Percentiles rank a stretch among this genome's conserved stretches.
phyloP scores from a whole-genome alignment of 2,797 vertebrate genomes.

The Rallus crepitans region DNA sequence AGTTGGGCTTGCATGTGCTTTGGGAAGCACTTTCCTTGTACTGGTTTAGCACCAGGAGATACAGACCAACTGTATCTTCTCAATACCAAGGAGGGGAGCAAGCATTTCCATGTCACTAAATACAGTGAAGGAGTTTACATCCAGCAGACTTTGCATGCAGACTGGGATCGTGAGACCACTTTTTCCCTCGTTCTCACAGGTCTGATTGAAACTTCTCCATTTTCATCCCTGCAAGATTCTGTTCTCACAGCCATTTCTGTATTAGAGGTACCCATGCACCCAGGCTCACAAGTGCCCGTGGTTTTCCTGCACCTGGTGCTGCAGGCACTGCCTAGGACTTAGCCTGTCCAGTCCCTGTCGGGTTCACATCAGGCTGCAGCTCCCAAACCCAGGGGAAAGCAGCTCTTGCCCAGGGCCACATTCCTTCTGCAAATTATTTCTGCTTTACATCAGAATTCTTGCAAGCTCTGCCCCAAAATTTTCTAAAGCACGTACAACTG shows the following conservation, averaged over 20 bases:
- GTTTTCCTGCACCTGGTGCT: neutral
- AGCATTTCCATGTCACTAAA: neutral
- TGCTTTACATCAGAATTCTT: neutral
- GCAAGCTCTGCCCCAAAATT: neutral
- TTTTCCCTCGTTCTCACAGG: neutral
- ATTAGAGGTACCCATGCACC: neutral
- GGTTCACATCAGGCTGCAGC: neutral
- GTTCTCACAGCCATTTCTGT: neutral
- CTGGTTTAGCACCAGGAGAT: neutral
- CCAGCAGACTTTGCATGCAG: neutral
- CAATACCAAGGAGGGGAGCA: neutral
- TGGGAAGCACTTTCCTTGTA: neutral
- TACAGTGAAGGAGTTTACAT: neutral
- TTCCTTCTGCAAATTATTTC: conserved; percentile 23
- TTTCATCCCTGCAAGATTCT: neutral
- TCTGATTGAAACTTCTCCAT: neutral
- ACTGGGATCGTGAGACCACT: neutral
- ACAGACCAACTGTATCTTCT: neutral
- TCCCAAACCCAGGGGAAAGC: neutral
- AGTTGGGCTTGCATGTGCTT: neutral
- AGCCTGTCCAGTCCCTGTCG: accelerated
- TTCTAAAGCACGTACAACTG: neutral
- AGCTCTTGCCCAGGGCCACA: neutral
- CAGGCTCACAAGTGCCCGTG: accelerated
- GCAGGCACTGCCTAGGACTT: neutral